phyloP scores from a whole-genome alignment of 2,888 invertebrate genomes.

The Thumatha senex region DNA sequence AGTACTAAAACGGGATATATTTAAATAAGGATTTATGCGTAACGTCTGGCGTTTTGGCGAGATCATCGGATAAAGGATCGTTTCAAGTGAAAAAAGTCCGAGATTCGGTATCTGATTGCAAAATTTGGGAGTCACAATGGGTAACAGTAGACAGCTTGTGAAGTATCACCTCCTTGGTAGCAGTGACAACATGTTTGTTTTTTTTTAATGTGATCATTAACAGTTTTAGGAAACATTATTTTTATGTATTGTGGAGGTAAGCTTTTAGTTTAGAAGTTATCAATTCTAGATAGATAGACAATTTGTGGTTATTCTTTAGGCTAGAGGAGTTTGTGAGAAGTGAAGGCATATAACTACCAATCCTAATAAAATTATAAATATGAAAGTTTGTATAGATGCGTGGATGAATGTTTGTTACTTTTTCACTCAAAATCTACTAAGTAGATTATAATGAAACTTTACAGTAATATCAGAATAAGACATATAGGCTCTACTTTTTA shows the following conservation, averaged over 20 bases:
- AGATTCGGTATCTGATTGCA: constrained; percentile 59
- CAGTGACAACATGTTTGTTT: constrained; percentile 34
- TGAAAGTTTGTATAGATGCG: too few relatives aligned
- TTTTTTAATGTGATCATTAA: constrained; percentile 37
- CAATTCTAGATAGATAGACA: too few relatives aligned
- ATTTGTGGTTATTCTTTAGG: too few relatives aligned
- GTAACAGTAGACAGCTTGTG: constrained; percentile 43
- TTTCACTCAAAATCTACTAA: too few relatives aligned
- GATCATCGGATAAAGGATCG: constrained; percentile 76
- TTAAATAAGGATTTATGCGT: constrained; percentile 83
- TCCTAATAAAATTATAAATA: too few relatives aligned
- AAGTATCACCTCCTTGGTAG: constrained; percentile 50
- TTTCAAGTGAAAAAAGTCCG: constrained; percentile 61
- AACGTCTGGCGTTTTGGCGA: constrained; percentile 81
- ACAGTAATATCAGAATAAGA: too few relatives aligned
- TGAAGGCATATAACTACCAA: too few relatives aligned
- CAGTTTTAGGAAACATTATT: constrained; percentile 33
- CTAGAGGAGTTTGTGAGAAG: too few relatives aligned
- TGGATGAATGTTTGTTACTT: too few relatives aligned
- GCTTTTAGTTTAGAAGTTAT: too few relatives aligned
- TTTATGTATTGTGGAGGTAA: constrained; percentile 13
- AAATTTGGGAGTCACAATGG: constrained; percentile 62
- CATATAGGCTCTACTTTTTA: too few relatives aligned
- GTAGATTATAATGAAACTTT: too few relatives aligned
- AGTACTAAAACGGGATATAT: constrained; percentile 62